Evolutionary conservation across 2,113 vertebrate species (phyloP).

Genomic region (Otus sunia): DNA sequence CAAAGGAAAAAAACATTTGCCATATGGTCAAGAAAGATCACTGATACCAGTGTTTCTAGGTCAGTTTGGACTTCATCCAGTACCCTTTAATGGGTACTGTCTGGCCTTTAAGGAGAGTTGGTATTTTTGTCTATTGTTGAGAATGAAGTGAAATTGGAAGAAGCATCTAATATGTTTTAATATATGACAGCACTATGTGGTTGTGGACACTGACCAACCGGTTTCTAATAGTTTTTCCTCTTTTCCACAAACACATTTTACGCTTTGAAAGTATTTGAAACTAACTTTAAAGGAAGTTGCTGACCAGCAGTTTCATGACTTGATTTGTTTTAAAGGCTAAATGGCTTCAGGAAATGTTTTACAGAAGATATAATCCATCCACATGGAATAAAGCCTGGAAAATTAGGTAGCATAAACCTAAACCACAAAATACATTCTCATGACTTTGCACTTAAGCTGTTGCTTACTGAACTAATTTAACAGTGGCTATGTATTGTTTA

Average conservation of each 20-base stretch:
- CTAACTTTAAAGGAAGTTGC: conserved; percentile 49
- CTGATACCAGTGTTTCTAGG: neutral
- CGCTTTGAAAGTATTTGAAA: conserved; percentile 35
- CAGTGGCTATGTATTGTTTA: neutral
- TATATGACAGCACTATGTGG: neutral
- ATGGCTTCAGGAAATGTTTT: conserved; percentile 58
- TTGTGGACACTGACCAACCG: neutral
- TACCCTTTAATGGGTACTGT: neutral
- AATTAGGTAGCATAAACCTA: conserved; percentile 55
- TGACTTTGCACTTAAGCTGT: conserved; percentile 54
- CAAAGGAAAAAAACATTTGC: neutral
- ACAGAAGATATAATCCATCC: conserved; percentile 39
- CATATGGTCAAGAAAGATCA: neutral
- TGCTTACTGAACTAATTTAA: conserved; percentile 29
- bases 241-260: neutral
- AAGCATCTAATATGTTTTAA: neutral
- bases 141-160: neutral
- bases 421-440: conserved; percentile 17
- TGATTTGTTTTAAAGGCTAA: conserved; percentile 63
- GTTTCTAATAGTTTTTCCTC: neutral
- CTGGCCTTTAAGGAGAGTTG: neutral
- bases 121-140: neutral
- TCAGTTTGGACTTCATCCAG: neutral
- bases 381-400: conserved; percentile 47
- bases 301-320: conserved; percentile 55